Percentiles rank a stretch among this genome's conserved stretches.
These are phyloP conservation scores for Sebastes glaucus DNA, from an alignment of 2,797 vertebrate species.

Conservation along the genomic window DNA sequence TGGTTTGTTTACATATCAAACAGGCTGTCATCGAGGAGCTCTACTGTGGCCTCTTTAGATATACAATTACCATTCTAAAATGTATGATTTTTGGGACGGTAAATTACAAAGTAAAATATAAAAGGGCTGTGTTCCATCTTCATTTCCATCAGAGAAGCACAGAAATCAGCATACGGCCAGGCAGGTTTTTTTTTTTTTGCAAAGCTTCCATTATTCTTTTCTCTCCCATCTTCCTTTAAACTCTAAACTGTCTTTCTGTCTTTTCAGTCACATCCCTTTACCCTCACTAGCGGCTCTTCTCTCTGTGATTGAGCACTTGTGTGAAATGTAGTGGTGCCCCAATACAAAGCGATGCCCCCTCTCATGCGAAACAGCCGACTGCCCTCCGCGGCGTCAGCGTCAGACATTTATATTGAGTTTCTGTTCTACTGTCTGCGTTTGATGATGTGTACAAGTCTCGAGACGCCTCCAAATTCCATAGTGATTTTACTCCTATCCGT, in stretches of 20 bases:
- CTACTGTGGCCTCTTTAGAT: not conserved
- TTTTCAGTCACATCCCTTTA: not conserved
- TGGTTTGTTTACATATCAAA: not conserved
- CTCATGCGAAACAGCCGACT: not conserved
- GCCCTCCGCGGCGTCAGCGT: not conserved
- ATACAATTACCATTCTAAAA: not conserved
- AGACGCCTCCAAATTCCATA: not conserved
- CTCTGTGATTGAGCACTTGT: not conserved
- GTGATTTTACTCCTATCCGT: not conserved
- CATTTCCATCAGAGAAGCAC: not conserved
- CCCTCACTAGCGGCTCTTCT: not conserved
- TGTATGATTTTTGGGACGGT: not conserved
- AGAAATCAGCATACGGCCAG: not conserved
- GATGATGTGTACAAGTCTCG: not conserved
- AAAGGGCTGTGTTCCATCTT: not conserved
- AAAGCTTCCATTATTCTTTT: not conserved
- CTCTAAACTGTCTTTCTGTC: not conserved
- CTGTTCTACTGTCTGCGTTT: conserved; percentile 4
- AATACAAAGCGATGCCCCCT: not conserved
- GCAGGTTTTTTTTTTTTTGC: not conserved
- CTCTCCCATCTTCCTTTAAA: not conserved
- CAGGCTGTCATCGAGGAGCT: not conserved
- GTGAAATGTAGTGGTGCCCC: not conserved
- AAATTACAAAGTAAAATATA: not conserved
- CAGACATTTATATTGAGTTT: not conserved